Conservation (phyloP, 64 coral and sea anemone species). For the Pachyseris speciosa region DNA sequence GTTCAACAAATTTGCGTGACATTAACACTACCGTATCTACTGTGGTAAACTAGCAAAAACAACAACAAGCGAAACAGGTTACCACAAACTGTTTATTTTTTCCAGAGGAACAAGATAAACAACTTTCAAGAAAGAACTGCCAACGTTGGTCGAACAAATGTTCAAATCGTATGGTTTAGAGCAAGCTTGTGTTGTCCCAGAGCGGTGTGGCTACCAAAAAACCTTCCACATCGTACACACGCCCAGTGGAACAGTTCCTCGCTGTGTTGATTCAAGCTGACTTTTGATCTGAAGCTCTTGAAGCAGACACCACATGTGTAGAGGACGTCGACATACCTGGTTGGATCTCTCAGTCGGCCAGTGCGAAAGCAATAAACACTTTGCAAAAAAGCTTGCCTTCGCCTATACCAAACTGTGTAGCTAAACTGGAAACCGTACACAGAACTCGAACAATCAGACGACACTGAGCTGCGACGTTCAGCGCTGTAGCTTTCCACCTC, state of each 20-base stretch:
- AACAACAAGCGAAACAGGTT: not conserved
- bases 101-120: not conserved
- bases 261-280: constrained; percentile 86
- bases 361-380: constrained; percentile 68
- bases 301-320: constrained; percentile 94
- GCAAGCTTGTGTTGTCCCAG: constrained; percentile 86
- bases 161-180: constrained; percentile 49
- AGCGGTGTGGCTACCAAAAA: constrained; percentile 89
- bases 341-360: constrained; percentile 17
- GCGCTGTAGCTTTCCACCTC: not conserved
- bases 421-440: constrained; percentile 54
- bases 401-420: constrained; percentile 38
- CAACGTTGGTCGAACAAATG: not conserved
- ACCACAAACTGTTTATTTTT: not conserved
- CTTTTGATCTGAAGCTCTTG: constrained; percentile 79
- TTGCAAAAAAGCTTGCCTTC: constrained; percentile 24
- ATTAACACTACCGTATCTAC: too few species aligned
- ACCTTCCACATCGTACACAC: constrained; percentile 85
- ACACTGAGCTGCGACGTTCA: not conserved
- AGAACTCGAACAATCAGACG: constrained; percentile 11
- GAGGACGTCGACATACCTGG: not conserved
- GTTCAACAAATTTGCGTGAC: not conserved
- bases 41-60: too few species aligned
- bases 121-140: not conserved
- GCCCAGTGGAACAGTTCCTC: constrained; percentile 96